Conservation (phyloP, 2,888 invertebrate genomes). For the Dolomedes plantarius region DNA sequence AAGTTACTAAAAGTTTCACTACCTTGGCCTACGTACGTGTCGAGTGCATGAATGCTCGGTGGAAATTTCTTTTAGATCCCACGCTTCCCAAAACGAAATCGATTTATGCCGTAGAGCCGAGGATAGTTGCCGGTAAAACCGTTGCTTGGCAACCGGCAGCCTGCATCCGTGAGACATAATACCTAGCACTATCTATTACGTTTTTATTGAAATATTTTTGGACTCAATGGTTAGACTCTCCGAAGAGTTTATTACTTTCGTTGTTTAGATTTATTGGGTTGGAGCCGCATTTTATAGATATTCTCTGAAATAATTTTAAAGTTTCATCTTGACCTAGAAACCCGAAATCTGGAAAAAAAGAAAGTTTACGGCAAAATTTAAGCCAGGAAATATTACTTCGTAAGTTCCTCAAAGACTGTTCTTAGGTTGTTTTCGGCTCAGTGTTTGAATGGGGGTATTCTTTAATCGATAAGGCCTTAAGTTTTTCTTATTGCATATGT, state of each 20-base stretch:
- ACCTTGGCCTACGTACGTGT: not conserved
- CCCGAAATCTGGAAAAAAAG: not conserved
- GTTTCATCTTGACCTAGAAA: constrained; percentile 3
- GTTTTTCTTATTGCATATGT: too few species aligned
- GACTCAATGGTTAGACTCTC: not conserved
- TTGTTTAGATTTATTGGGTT: not conserved
- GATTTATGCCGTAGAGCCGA: not conserved
- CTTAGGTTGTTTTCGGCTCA: not conserved
- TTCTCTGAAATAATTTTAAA: not conserved
- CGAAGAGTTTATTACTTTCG: not conserved
- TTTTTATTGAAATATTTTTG: constrained; percentile 6
- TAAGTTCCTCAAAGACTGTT: not conserved
- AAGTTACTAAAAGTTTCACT: not conserved
- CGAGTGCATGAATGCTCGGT: not conserved
- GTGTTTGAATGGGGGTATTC: too few species aligned
- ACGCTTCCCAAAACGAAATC: not conserved
- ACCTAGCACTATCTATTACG: not conserved
- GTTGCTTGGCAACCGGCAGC: not conserved
- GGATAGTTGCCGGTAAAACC: not conserved
- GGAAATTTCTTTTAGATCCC: not conserved
- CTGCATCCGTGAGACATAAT: not conserved
- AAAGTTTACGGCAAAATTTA: not conserved
- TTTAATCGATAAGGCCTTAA: too few species aligned
- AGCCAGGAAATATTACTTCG: not conserved
- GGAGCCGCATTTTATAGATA: not conserved